A percentile compares a stretch with the other conserved stretches of the same genome.
Conservation (phyloP, 2,888 invertebrate genomes). For the Syrista parreyssii region DNA sequence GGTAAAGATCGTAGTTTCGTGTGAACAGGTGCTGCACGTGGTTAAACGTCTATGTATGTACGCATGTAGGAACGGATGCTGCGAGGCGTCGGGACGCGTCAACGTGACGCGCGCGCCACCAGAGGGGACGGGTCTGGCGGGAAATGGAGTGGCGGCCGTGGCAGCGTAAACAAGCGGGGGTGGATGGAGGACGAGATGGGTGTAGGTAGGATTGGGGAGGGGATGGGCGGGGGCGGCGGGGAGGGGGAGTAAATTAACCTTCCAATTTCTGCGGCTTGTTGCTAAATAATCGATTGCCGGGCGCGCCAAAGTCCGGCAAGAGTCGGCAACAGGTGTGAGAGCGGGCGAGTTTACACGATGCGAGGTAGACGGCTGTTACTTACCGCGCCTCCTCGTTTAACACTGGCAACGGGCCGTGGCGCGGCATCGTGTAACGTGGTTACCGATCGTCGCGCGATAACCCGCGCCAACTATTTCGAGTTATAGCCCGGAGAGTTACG, state of each 20-base stretch:
- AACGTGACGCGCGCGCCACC: neutral
- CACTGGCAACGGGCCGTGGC: conserved; percentile 10
- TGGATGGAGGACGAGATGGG: neutral
- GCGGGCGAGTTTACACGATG: neutral
- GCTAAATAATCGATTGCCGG: conserved; percentile 60
- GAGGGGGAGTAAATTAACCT: conserved; percentile 54
- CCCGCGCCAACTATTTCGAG: conserved; percentile 52
- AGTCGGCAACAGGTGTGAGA: conserved; percentile 55
- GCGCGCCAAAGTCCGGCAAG: conserved; percentile 41
- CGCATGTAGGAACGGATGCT: neutral
- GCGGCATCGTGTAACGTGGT: conserved; percentile 43
- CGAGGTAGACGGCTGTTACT: conserved; percentile 40
- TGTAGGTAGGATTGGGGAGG: too few species aligned
- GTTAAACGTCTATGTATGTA: neutral
- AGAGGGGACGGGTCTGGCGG: neutral
- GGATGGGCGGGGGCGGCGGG: neutral
- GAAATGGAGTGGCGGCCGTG: neutral
- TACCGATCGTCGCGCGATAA: conserved; percentile 50
- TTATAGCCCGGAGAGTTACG: conserved; percentile 46
- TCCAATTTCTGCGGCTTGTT: conserved; percentile 59
- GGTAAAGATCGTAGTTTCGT: neutral
- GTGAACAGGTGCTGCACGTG: neutral
- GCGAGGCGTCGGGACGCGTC: neutral
- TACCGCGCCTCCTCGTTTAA: conserved; percentile 30
- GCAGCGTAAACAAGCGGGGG: neutral